Evolutionary conservation across 2,113 vertebrate genomes (phyloP).

Genomic region (Gymnocephalus cernua): DNA sequence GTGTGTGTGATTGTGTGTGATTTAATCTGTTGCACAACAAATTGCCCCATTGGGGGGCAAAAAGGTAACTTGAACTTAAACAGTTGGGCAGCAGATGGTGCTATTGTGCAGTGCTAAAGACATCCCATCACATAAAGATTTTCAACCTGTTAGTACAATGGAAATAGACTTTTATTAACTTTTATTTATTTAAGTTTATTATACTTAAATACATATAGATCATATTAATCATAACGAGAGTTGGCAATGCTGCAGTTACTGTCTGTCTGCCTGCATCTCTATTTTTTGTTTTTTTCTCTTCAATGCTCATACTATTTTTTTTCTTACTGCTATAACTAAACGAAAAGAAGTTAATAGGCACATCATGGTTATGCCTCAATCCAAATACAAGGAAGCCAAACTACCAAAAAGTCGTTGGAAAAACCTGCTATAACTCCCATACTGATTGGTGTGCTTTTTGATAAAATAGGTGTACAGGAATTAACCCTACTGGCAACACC

Average conservation of each 20-base stretch:
- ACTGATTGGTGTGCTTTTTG: not conserved
- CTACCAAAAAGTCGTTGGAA: not conserved
- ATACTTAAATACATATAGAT: not conserved
- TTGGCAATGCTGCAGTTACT: not conserved
- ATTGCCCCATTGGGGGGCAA: too few species aligned
- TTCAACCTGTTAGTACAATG: too few species aligned
- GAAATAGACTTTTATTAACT: not conserved
- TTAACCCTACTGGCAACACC: too few species aligned
- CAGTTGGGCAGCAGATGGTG: slow-evolving; percentile 49
- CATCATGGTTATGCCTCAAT: not conserved
- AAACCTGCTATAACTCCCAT: not conserved
- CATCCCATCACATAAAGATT: too few species aligned
- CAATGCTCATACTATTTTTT: not conserved
- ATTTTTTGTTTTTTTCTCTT: not conserved
- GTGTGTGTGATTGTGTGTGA: too few species aligned
- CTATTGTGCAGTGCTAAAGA: not conserved
- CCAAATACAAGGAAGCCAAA: not conserved
- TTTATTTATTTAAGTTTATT: too few species aligned
- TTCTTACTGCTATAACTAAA: not conserved
- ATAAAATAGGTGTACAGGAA: too few species aligned
- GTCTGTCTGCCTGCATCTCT: too few species aligned
- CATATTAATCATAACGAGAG: not conserved
- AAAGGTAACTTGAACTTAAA: too few species aligned
- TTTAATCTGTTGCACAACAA: too few species aligned
- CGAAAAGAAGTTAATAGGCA: not conserved